phyloP scores from a whole-genome alignment of 2,113 vertebrate species.

The Apodemus speciosus region DNA sequence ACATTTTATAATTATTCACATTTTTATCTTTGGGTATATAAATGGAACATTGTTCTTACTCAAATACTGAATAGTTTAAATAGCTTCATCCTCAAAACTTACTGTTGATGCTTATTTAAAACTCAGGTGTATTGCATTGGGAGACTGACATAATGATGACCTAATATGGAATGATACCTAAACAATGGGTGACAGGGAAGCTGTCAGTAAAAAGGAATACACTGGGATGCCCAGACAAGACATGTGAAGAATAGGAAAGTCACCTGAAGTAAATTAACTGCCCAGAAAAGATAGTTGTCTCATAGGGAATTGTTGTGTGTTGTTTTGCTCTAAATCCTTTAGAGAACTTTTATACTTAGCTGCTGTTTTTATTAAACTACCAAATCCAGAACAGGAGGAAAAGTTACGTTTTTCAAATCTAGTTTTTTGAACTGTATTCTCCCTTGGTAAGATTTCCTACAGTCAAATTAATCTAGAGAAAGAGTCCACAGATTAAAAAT shows the following conservation, averaged over 20 bases:
- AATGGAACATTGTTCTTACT: not conserved
- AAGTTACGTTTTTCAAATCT: not conserved
- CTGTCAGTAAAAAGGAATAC: constrained; percentile 59
- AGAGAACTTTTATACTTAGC: constrained; percentile 2
- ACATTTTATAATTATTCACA: not conserved
- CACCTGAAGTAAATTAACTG: not conserved
- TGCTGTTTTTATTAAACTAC: not conserved
- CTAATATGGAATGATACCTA: constrained; percentile 43
- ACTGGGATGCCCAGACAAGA: not conserved
- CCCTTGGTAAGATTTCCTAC: not conserved
- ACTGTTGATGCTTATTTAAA: constrained; percentile 58
- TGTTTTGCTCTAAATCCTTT: not conserved
- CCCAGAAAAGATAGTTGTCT: not conserved
- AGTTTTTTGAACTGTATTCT: not conserved
- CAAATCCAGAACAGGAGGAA: not conserved
- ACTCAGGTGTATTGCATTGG: constrained; percentile 15
- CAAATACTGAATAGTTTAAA: constrained; percentile 10
- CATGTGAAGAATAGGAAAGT: constrained; percentile 10
- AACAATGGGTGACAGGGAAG: constrained; percentile 27
- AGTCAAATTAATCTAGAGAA: not conserved
- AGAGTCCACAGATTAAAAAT: not conserved
- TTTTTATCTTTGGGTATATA: not conserved
- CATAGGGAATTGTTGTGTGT: constrained; percentile 2
- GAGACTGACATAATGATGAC: constrained; percentile 37
- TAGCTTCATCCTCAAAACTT: constrained; percentile 43